Base-by-base conservation (phyloP, 2,888 invertebrate species). In the Thera obeliscata region DNA sequence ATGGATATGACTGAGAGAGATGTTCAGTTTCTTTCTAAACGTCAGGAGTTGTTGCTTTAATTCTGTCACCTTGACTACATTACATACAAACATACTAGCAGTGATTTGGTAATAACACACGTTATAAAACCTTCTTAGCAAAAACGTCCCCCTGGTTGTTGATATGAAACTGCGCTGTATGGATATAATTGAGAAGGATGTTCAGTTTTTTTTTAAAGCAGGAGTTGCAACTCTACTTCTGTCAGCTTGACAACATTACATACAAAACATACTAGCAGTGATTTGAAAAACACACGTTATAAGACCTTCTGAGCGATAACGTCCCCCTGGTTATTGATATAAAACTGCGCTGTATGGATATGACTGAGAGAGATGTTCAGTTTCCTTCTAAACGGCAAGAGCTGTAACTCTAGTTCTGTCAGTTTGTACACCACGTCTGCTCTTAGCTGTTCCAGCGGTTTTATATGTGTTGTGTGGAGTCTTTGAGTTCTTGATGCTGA, bases 61-160 rank as follows among this genome's bases (percentile, higher is more conserved):
- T 46, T 96, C 95, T 0, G 97, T 96, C 76, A 97, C 87, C 82
- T 96, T 96, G 86, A n/a, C n/a, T 96, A 97, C 4, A 97, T 95
- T 66, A 97, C 94, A 71, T 95, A n/a, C n/a, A 38, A 38, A 4
- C 38, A 3, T 4, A 3, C 3, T 4, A 38, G 38, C 38, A 38
- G 38, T 38, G 38, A 38, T 38, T 38, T 38, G 38, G n/a, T n/a
- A 38, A 38, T 1, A 22, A 22, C 22, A 22, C 22, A 38, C 0
- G 38, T 6, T 38, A 38, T 38, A 38, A 22, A n/a, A 22, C 22
- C 22, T 22, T 22, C 1, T 22, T 0, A 22, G 22, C 22, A 22
- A 22, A 22, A 22, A 1, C 22, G 22, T 22, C 22, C 1, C 22
- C 22, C 22, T 22, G 0, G 22, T 22, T 22, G 22, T 22, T 22